phyloP scores from a whole-genome alignment of 2,113 vertebrate genomes.

The Barbus barbus region DNA sequence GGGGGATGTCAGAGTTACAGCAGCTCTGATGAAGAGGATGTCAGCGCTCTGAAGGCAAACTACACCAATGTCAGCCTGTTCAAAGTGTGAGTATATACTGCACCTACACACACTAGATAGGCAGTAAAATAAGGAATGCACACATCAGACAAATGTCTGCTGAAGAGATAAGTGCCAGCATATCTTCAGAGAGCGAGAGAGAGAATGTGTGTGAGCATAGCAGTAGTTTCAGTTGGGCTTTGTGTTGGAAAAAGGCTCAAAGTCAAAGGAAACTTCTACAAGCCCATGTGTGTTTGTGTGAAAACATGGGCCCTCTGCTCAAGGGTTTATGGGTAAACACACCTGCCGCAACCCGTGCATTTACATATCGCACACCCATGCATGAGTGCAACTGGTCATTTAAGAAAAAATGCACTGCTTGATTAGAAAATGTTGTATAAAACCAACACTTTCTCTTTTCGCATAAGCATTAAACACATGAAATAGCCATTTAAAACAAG shows the following conservation, averaged over 20 bases:
- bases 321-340: slow-evolving; percentile 49
- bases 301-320: slow-evolving; percentile 61
- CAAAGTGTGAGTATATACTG: slow-evolving; percentile 56
- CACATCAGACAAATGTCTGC: slow-evolving; percentile 17
- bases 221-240: slow-evolving; percentile 32
- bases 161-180: slow-evolving; percentile 33
- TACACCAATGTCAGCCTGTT: slow-evolving; percentile 49
- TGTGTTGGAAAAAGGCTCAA: slow-evolving; percentile 8
- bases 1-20: slow-evolving; percentile 59
- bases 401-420: not conserved
- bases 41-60: slow-evolving; percentile 51
- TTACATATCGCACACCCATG: slow-evolving; percentile 7
- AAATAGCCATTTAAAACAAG: no score
- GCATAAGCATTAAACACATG: not conserved
- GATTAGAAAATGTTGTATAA: not conserved
- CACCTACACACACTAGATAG: slow-evolving; percentile 36
- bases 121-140: slow-evolving; percentile 42
- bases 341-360: not conserved
- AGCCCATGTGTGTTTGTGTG: slow-evolving; percentile 61
- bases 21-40: slow-evolving; percentile 56
- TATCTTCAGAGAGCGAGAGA: slow-evolving; percentile 19
- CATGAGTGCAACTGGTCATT: not conserved
- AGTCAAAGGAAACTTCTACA: slow-evolving; percentile 41
- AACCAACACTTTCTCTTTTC: not conserved
- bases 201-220: slow-evolving; percentile 33